These are phyloP conservation scores for Engystomops pustulosus DNA, from an alignment of 2,113 vertebrate genomes.

Conservation along the genomic window DNA sequence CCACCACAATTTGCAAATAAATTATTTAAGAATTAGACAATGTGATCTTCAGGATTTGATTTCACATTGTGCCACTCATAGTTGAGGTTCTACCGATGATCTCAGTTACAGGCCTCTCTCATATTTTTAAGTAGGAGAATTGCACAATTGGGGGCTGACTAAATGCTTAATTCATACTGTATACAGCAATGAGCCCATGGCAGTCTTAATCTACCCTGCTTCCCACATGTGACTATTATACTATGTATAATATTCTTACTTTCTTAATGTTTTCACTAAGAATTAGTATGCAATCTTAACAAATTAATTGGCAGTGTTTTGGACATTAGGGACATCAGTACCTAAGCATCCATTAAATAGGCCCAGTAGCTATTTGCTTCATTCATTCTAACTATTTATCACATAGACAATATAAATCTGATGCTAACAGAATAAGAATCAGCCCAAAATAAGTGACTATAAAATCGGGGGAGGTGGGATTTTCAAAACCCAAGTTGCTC, in stretches of 20 bases:
- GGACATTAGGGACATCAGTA: slow-evolving; percentile 32
- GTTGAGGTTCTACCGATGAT: too few species aligned
- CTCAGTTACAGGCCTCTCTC: too few species aligned
- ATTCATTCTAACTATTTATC: slow-evolving; percentile 13
- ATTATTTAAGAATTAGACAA: too few species aligned
- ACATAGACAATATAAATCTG: slow-evolving; percentile 24
- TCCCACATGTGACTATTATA: too few species aligned
- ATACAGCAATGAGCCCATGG: too few species aligned
- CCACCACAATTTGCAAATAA: too few species aligned
- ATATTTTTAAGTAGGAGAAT: too few species aligned
- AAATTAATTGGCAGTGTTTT: slow-evolving; percentile 45
- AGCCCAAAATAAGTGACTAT: slow-evolving; percentile 20
- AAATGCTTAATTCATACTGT: too few species aligned
- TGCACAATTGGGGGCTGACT: too few species aligned
- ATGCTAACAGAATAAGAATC: slow-evolving; percentile 30
- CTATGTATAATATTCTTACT: neutral
- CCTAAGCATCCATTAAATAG: slow-evolving; percentile 52
- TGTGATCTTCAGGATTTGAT: too few species aligned
- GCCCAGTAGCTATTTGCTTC: slow-evolving; percentile 39
- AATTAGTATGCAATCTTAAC: neutral
- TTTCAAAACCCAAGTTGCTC: slow-evolving; percentile 29
- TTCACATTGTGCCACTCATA: too few species aligned
- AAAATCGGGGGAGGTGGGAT: slow-evolving; percentile 25
- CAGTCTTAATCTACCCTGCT: too few species aligned
- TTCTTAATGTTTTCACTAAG: neutral